Base-by-base conservation (phyloP, 2,888 invertebrate species). In the Nemoura dubitans region DNA sequence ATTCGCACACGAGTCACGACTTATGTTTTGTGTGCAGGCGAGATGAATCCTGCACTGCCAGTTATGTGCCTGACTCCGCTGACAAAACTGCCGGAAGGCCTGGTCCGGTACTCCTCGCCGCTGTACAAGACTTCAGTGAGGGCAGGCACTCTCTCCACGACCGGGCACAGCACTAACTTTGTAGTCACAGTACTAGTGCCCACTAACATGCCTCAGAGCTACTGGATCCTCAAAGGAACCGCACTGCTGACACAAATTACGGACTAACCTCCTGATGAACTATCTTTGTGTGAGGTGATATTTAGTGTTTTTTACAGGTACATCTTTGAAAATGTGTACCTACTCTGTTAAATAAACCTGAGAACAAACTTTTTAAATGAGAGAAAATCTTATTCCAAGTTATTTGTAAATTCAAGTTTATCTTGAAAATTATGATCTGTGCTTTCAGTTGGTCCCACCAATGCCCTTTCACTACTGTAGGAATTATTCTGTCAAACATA, bases 81-180 rank as follows among this genome's bases (percentile, higher is more conserved):
- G 87, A 92, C 93, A 80, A 93, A 92, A 89, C 91, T 85, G 29
- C 29, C 25, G 0, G 59, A 81, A 26, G 76, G 27, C 6, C 81
- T 93, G 16, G 77, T 29, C 27, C 92, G 96, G 89, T 97, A 97
- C 90, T 92, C 94, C 86, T 94, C 96, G 27, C 98, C 98, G 0
- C 92, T 98, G 21, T 98, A 98, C 91, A 98, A 98, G 92, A 98
- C 98, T 0, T 95, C 97, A 43, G 95, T 96, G 89, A 93, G 98
- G 87, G 97, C 97, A 28, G 98, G 98, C 78, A 94, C 94, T 0
- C 93, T 98, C 21, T 97, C 97, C 7, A 98, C 98, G 0, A 98
- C 98, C 0, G 98, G 98, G 0, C 98, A 98, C 92, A 98, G 97
- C 89, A 98, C 98, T 0, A 98, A 98, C 92, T 98, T 98, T 90